Percentiles rank a stretch among this genome's conserved stretches.
These are phyloP conservation scores for Alaudala cheleensis DNA, from an alignment of 2,113 vertebrate genomes.

Conservation along the genomic window DNA sequence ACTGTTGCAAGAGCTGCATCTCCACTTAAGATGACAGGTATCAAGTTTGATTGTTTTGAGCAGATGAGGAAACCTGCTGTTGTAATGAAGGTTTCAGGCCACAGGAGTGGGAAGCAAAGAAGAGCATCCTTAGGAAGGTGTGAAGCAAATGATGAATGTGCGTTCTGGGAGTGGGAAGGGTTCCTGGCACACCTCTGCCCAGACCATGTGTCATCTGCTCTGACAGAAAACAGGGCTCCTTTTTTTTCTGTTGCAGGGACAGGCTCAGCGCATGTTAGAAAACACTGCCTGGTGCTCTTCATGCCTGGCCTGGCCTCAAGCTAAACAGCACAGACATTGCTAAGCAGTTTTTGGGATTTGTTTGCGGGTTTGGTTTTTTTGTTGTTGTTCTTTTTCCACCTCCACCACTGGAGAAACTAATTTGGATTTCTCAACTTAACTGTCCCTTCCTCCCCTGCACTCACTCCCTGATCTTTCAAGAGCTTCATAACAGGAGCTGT, in stretches of 20 bases:
- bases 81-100: background rate
- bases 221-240: background rate
- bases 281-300: background rate
- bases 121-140: background rate
- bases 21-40: background rate
- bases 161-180: background rate
- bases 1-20: background rate
- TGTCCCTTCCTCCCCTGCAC: background rate
- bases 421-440: background rate
- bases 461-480: background rate
- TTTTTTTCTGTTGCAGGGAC: background rate
- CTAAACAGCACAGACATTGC: background rate
- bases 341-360: background rate
- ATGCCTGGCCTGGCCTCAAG: background rate
- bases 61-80: background rate
- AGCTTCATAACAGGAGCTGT: background rate
- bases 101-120: background rate
- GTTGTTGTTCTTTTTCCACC: background rate
- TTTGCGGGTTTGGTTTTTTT: background rate
- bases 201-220: background rate
- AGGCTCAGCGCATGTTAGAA: background rate
- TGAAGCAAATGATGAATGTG: background rate
- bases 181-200: background rate
- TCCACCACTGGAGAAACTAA: background rate
- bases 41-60: background rate